A percentile compares a stretch with the other conserved stretches of the same genome.
phyloP scores from a whole-genome alignment of 2,888 invertebrate genomes.

The Mesoligia furuncula region DNA sequence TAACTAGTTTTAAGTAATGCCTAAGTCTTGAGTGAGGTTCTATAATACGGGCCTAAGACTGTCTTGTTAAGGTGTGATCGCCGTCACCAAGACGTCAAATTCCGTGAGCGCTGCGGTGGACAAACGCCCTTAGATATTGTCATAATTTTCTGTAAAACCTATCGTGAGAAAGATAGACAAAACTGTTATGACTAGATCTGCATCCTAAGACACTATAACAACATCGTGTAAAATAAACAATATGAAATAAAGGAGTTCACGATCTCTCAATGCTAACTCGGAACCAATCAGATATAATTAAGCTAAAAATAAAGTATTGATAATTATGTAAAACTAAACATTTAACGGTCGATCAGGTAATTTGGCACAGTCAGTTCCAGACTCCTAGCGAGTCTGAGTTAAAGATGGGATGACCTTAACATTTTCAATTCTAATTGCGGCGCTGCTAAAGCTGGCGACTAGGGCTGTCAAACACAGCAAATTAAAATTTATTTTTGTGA shows the following conservation, averaged over 20 bases:
- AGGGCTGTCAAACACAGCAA: constrained; percentile 38
- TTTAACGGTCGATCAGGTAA: constrained; percentile 13
- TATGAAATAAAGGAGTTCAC: neutral
- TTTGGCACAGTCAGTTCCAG: constrained; percentile 29
- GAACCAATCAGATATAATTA: no score
- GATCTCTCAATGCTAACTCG: no score
- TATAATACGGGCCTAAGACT: no score
- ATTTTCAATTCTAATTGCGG: constrained; percentile 61
- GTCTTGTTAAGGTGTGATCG: no score
- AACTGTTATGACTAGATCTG: neutral
- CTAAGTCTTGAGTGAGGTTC: no score
- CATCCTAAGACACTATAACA: neutral
- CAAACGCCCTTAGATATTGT: neutral
- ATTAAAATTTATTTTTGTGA: neutral
- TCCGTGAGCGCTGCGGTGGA: neutral
- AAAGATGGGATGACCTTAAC: constrained; percentile 56
- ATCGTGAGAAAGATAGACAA: neutral
- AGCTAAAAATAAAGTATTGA: neutral
- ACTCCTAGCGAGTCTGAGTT: constrained; percentile 22
- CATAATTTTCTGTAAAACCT: neutral
- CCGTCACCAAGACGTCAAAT: no score
- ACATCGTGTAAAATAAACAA: neutral
- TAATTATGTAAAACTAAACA: neutral
- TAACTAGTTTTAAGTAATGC: no score
- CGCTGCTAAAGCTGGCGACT: constrained; percentile 14